Conservation (phyloP, 1,140 invertebrate genomes). For the Archegozetes longisetosus region DNA sequence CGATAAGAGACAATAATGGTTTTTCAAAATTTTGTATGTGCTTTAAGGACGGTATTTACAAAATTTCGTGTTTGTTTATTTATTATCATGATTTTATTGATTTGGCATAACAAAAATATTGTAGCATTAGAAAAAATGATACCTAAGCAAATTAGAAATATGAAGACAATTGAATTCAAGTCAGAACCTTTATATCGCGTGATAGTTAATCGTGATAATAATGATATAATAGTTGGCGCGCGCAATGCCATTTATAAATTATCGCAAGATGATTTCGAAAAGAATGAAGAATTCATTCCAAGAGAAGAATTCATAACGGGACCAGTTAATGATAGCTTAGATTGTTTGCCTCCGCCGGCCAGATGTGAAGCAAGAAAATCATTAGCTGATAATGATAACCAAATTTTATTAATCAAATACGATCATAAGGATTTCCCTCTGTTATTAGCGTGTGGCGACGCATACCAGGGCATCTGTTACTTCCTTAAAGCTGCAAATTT, state of each 20-base stretch:
- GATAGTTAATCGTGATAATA: constrained; percentile 9
- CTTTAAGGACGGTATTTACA: too few species aligned
- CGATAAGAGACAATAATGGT: too few species aligned
- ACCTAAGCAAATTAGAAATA: background rate
- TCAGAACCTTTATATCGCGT: background rate
- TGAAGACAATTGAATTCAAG: background rate
- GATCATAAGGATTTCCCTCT: background rate
- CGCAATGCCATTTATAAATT: constrained; percentile 18
- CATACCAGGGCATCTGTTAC: constrained; percentile 18
- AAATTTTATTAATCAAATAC: background rate
- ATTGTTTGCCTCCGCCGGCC: background rate
- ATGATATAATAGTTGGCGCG: constrained; percentile 17
- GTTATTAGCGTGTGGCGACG: constrained; percentile 16
- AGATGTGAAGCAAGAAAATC: background rate
- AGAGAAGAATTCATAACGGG: background rate
- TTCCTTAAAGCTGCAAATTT: background rate
- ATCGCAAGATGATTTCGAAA: background rate
- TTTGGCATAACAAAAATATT: too few species aligned
- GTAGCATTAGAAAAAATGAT: too few species aligned
- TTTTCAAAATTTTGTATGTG: too few species aligned
- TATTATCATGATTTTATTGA: too few species aligned
- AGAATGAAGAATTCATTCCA: too few species aligned
- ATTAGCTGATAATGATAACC: background rate
- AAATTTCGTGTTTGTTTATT: too few species aligned
- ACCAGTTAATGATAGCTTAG: background rate